Base-by-base conservation (phyloP, 2,888 invertebrate genomes). In the Torymus tubicola region DNA sequence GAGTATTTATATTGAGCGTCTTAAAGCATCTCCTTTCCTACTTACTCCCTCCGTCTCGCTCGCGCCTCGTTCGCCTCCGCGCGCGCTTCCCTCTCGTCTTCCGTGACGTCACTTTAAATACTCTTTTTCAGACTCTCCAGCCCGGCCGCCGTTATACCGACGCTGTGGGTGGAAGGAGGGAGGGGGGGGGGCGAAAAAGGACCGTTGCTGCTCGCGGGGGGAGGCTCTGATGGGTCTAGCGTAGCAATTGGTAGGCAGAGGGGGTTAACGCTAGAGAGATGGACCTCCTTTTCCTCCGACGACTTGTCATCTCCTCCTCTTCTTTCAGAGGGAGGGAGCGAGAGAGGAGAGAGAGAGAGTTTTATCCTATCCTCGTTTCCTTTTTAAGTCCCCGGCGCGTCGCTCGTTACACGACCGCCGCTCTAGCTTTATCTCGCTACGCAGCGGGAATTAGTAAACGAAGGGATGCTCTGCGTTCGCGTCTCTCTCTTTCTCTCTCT, bases 1-100 rank as follows among this genome's bases (percentile, higher is more conserved):
- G 84, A 87, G 88, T 88, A 89, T 89, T 88, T 89, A 89, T 89
- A 90, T 90, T 89, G 90, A 90, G 90, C 90, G 90, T 89, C 90
- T 90, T 90, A 90, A 90, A 90, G 90, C 89, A 90, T 89, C 88
- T 86, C 86, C 87, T 86, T 82, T 87, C 85, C 83, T 85, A 71
- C 85, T 84, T 78, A 80, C 83, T 81, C 84, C 83, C 55, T 42
- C 50, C 67, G 67, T 42, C 42, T 52, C 70, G 16, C 21, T 50
- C 57, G 60, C 67, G 42, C 42, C 42, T 42, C 42, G 42, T 42
- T 42, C 42, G 42, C 42, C 42, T 42, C 42, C 42, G 42, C 42
- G 42, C 31, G 31, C 31, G 31, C n/a, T 24, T 58, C 63, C 67
- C 75, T 77, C 65, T 80, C 82, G 42, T 72, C 83, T 69, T 83